Conservation (phyloP, 2,113 vertebrate species). For the Todiramphus chloris region DNA sequence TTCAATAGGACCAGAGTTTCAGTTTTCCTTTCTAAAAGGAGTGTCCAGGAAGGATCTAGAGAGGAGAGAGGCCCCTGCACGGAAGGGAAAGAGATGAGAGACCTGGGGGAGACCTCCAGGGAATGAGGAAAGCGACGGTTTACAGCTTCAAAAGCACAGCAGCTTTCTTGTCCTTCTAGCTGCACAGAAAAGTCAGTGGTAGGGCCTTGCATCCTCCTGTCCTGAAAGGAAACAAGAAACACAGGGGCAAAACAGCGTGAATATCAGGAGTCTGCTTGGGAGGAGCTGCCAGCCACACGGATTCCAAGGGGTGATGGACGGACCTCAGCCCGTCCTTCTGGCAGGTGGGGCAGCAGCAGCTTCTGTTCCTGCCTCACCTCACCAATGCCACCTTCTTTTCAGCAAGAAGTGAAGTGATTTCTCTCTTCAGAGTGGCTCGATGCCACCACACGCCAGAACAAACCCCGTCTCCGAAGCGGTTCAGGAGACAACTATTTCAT, state of each 20-base stretch:
- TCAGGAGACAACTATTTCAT: background rate
- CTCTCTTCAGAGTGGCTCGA: background rate
- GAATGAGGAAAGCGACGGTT: background rate
- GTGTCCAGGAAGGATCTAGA: background rate
- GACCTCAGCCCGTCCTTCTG: background rate
- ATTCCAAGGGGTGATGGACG: background rate
- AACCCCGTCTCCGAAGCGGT: background rate
- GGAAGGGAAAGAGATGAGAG: conserved; percentile 10
- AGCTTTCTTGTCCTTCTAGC: background rate
- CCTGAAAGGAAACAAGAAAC: background rate
- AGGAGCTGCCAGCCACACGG: background rate
- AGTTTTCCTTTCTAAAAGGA: background rate
- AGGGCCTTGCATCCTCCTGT: background rate
- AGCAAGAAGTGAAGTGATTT: background rate
- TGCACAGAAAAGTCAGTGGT: conserved; percentile 25
- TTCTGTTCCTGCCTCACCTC: background rate
- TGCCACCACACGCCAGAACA: background rate
- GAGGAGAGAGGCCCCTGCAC: background rate
- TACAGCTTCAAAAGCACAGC: conserved; percentile 22
- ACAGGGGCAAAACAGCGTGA: background rate
- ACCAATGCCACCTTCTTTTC: background rate
- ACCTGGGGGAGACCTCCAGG: background rate
- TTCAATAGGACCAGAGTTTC: background rate
- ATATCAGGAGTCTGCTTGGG: background rate
- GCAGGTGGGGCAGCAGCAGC: background rate